These are phyloP conservation scores for Phacellophora camtschatica DNA, from an alignment of 30 jellyfish, hydroid and myxozoan species.

Conservation along the genomic window DNA sequence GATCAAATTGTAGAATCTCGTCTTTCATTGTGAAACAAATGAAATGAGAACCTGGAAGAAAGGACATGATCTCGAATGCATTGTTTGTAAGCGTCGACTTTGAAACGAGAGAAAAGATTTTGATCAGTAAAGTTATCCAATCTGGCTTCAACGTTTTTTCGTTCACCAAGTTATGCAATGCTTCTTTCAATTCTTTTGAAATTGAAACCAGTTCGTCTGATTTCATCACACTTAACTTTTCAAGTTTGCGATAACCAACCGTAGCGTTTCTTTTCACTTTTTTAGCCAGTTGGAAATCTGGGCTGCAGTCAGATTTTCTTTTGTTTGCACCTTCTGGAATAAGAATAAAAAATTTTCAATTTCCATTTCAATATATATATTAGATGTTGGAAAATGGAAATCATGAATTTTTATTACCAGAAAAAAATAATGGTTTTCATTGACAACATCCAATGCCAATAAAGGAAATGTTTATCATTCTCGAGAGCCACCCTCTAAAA, in stretches of 20 bases:
- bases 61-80: neutral
- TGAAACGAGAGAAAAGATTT: neutral
- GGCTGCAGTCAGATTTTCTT: too few species aligned
- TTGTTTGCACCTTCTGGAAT: too few species aligned
- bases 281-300: neutral
- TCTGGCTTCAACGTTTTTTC: neutral
- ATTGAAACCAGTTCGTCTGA: neutral
- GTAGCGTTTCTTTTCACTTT: neutral
- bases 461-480: too few species aligned
- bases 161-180: neutral
- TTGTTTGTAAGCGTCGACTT: neutral
- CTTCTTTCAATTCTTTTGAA: neutral
- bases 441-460: too few species aligned
- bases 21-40: neutral
- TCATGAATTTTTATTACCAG: too few species aligned
- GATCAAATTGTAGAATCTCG: neutral
- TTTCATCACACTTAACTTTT: neutral
- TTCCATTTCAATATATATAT: too few species aligned
- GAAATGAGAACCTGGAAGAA: neutral
- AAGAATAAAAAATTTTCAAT: too few species aligned
- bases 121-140: conserved; percentile 14
- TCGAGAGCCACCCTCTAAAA: too few species aligned
- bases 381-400: too few species aligned
- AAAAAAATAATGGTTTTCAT: too few species aligned
- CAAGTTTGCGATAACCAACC: conserved; percentile 4